Base-by-base conservation (phyloP, 35 echinoderm and acorn worm genomes). In the Heliocidaris erythrogramma region DNA sequence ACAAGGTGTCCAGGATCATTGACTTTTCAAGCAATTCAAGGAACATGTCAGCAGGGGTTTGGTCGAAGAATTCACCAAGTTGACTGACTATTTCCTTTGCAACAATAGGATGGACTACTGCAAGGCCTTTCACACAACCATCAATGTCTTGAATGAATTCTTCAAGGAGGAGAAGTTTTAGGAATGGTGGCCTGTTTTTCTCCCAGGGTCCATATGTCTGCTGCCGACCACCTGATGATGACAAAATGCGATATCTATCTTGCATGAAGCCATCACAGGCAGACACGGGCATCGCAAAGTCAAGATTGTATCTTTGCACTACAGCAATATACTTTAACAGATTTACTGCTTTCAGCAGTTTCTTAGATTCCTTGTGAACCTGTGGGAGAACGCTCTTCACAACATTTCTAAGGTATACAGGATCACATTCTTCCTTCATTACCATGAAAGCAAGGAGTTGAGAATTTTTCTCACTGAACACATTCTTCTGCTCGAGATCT, bases 381-480 rank as follows among this genome's bases (percentile, higher is more conserved):
- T 71, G 48, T 49, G 17, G 12, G 48, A 97, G 88, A 85, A 96
- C 91, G 85, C 93, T 35, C 13, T 47, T 60, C 7, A 97, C 96
- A 32, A 95, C 53, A 6, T 90, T 94, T 60, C 86, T 78, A 5
- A 97, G 59, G 49, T 97, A 97, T 9, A 94, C 95, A 52, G 56
- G 32, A 69, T 97, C 85, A 94, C 94, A 97, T n/a, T 97, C 93
- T 47, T 94, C 88, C 47, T 97, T 97, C 96, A 97, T 97, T 12
- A 97, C 93, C 96, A 97, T 97, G 31, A 97, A 97, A 85, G 95
- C 93, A 48, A 97, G 92, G 7, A 97, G 88, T 32, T 49, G 96
- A 8, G 86, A 90, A 10, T 59, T 90, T 2, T 96, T 85, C n/a
- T 93, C 69, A 65, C 47, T 52, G 31, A 61, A 49, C 30, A 50